These are phyloP conservation scores for Crotalus helleri DNA, from an alignment of 2,113 vertebrate species.

Conservation along the genomic window DNA sequence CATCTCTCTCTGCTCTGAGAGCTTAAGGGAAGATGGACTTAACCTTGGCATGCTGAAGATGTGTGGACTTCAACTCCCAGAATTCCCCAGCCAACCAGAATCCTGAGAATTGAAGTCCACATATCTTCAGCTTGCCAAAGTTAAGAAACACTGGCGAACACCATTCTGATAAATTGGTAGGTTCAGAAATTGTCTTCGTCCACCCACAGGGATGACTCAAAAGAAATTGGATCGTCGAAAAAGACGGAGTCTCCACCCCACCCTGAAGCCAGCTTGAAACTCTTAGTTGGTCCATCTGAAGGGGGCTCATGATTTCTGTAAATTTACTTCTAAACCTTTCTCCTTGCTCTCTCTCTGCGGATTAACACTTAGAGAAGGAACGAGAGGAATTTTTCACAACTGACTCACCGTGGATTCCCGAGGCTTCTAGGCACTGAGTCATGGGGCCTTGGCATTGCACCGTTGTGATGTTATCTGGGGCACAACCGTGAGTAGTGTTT, in stretches of 20 bases:
- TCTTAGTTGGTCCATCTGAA: not conserved
- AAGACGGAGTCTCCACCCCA: not conserved
- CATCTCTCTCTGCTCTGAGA: no score
- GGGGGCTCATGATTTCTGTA: not conserved
- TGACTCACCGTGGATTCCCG: constrained; percentile 12
- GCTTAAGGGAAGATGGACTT: no score
- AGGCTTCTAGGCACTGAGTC: constrained; percentile 17
- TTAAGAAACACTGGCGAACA: no score
- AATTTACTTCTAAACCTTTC: not conserved
- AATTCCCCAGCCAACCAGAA: no score
- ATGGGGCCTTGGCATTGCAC: constrained; percentile 18
- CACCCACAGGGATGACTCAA: not conserved
- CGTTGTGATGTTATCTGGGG: not conserved
- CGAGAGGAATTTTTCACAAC: no score
- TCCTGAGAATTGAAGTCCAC: no score
- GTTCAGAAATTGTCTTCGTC: not conserved
- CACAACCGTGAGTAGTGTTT: not conserved
- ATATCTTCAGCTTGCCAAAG: no score
- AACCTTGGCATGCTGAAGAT: no score
- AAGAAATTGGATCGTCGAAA: not conserved
- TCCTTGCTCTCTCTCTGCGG: not conserved
- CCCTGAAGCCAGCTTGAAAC: not conserved
- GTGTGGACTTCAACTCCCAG: no score
- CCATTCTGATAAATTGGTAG: not conserved
- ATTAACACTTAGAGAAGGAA: not conserved